A percentile compares a stretch with the other conserved stretches of the same genome.
phyloP scores from a whole-genome alignment of 1,140 invertebrate genomes.

The Leptopilina boulardi region DNA sequence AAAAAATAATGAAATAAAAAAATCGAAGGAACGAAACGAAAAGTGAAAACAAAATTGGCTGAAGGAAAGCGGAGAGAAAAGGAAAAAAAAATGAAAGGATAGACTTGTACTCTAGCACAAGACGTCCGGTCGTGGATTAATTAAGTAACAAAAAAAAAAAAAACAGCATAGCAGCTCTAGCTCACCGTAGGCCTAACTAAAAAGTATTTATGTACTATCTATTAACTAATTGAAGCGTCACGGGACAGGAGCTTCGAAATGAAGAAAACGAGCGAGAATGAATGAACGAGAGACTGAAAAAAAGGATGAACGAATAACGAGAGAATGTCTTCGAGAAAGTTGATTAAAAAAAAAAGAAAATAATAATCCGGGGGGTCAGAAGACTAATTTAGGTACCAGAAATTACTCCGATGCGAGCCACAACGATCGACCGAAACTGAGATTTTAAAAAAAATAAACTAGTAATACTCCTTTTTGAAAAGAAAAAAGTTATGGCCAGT shows the following conservation, averaged over 20 bases:
- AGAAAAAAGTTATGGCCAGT: constrained; percentile 30
- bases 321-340: constrained; percentile 43
- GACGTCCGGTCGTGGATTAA: constrained; percentile 32
- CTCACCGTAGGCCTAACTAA: constrained; percentile 74
- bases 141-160: constrained; percentile 34
- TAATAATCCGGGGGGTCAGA: constrained; percentile 28
- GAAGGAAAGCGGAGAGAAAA: neutral
- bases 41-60: constrained; percentile 1
- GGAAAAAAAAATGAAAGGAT: neutral
- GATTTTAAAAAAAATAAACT: constrained; percentile 41
- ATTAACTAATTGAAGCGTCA: constrained; percentile 65
- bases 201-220: constrained; percentile 71
- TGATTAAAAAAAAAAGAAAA: constrained; percentile 45
- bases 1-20: constrained; percentile 24
- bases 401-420: constrained; percentile 34
- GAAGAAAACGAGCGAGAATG: constrained; percentile 38
- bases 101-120: constrained; percentile 30
- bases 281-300: constrained; percentile 11
- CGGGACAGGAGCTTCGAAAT: constrained; percentile 43
- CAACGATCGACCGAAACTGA: constrained; percentile 41
- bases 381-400: constrained; percentile 21
- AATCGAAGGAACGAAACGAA: neutral
- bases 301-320: constrained; percentile 20
- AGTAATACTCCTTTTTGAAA: constrained; percentile 44
- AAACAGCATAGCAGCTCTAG: constrained; percentile 63